Base-by-base conservation (phyloP, 2,797 vertebrate species). In the Acipenser oxyrinchus region DNA sequence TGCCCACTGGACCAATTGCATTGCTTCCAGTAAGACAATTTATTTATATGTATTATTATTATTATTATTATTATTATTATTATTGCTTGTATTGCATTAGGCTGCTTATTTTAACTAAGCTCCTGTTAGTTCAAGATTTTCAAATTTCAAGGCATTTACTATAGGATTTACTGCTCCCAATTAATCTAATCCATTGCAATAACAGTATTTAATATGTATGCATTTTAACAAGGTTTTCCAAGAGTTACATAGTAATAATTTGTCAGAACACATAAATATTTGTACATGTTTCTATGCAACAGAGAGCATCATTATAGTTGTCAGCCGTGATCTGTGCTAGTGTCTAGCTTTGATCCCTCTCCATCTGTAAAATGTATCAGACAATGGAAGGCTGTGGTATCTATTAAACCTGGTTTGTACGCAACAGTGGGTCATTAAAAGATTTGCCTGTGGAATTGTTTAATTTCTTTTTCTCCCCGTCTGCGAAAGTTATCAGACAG, bases 1-100 rank as follows among this genome's bases (percentile, higher is more conserved):
- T 99, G 75, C 96, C 96, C 49, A 93, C 91, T 0, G 97, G 97
- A 69, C 97, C 97, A 63, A 94, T 99, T 66, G 97, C 96, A 0
- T 90, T 99, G 83, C 86, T 99, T 71, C 96, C 95, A 78, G 97
- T 99, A 91, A 91, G 87, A 63, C 57, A 48, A 10, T 49, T 58
- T 49, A n/a, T 48, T 58, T 8, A 10, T 18, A 12, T 12, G 11
- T 51, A 49, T 12, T 18, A 10, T 7, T 12, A 51, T 72, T 37
- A 37, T 23, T 68, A 64, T 64, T 65, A 59, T 69, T 59, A 52
- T 57, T 64, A 50, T 62, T 53, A 61, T 55, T 13, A 11, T 61
- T 64, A 57, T 49, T 10, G 51, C 65, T 67, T 13, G 10, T 48
- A 11, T 7, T 50, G 8, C 15, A 10, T 8, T 37, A 37, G 23